These are phyloP conservation scores for Epinotia ramella DNA, from an alignment of 2,888 invertebrate species.

Conservation along the genomic window DNA sequence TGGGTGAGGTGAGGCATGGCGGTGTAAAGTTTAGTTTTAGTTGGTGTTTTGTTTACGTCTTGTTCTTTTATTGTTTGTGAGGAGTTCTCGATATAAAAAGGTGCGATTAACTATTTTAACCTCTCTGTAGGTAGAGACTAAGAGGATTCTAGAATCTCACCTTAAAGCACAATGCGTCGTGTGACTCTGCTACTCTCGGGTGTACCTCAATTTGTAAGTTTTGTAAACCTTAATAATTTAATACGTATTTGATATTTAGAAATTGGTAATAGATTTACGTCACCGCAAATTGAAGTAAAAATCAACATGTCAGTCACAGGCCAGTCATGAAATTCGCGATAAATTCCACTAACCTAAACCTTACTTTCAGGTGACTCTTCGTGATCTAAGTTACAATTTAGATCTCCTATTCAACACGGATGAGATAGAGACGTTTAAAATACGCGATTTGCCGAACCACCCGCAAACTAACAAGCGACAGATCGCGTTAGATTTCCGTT, in stretches of 20 bases:
- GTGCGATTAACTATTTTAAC: background rate
- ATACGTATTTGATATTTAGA: background rate
- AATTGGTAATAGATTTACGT: background rate
- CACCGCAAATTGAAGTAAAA: background rate
- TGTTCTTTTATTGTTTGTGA: background rate
- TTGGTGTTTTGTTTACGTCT: background rate
- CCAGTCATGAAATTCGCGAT: background rate
- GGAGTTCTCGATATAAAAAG: background rate
- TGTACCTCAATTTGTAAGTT: conserved; percentile 20
- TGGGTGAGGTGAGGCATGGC: background rate
- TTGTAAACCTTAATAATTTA: background rate
- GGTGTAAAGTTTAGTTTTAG: too few relatives aligned
- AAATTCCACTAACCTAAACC: background rate
- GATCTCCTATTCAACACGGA: conserved; percentile 15
- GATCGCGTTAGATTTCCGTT: conserved; percentile 32
- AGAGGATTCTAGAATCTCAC: background rate
- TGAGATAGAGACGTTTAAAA: conserved; percentile 22
- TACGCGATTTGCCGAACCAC: conserved; percentile 9
- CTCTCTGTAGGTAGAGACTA: too few relatives aligned
- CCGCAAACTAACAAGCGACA: background rate
- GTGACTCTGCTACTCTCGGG: conserved; percentile 11
- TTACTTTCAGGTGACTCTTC: conserved; percentile 19
- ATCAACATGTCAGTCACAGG: background rate
- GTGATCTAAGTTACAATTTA: conserved; percentile 21
- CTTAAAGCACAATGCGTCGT: background rate